phyloP scores from a whole-genome alignment of 2,113 vertebrate genomes.

The Xyrauchen texanus region DNA sequence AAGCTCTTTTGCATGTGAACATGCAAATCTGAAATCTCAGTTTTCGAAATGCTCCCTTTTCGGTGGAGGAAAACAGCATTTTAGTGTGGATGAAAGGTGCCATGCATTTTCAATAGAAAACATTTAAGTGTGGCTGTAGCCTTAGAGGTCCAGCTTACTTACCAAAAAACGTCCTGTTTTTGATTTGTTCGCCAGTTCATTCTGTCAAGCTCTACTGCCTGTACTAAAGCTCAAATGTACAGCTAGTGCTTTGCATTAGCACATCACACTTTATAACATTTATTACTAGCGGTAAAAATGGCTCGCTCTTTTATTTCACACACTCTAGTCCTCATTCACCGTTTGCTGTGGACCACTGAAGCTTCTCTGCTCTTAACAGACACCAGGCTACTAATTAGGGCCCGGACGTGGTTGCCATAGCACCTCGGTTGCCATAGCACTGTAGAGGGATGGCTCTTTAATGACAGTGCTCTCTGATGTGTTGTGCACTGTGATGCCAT shows the following conservation, averaged over 20 bases:
- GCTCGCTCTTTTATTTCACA: background rate
- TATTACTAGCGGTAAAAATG: background rate
- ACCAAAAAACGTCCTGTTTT: too few relatives aligned
- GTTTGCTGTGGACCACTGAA: slow-evolving; percentile 34
- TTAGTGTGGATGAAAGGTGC: too few relatives aligned
- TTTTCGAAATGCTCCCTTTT: too few relatives aligned
- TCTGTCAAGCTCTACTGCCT: too few relatives aligned
- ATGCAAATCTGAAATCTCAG: too few relatives aligned
- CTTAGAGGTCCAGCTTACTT: background rate
- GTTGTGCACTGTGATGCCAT: slow-evolving; percentile 1
- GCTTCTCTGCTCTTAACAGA: slow-evolving; percentile 44
- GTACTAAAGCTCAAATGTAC: background rate
- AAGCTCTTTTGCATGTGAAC: too few relatives aligned
- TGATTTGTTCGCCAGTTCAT: too few relatives aligned
- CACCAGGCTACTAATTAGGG: slow-evolving; percentile 57
- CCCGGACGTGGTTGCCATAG: slow-evolving; percentile 55
- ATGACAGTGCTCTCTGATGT: slow-evolving; percentile 31
- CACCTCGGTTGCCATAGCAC: slow-evolving; percentile 53
- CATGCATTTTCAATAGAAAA: too few relatives aligned
- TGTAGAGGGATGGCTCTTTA: slow-evolving; percentile 32
- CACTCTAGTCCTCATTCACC: background rate
- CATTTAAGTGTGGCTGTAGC: too few relatives aligned
- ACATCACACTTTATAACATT: background rate
- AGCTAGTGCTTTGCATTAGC: background rate
- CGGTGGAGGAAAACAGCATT: too few relatives aligned